Evolutionary conservation across 2,113 vertebrate genomes (phyloP).

Genomic region (Nycticryphes semicollaris): DNA sequence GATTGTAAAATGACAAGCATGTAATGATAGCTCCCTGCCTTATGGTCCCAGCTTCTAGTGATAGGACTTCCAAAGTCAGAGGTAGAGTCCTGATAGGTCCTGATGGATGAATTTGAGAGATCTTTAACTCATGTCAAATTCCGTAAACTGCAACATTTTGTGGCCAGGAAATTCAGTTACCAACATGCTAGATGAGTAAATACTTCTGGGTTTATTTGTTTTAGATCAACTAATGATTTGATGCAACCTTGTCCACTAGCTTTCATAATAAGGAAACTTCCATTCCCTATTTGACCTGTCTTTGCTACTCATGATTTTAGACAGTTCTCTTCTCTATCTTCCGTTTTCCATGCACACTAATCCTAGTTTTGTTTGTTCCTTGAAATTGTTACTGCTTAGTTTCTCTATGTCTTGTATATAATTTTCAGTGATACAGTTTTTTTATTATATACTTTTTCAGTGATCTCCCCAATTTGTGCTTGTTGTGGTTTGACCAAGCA

Average conservation of each 20-base stretch:
- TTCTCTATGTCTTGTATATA: not conserved
- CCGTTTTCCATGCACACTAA: not conserved
- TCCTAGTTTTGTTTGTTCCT: not conserved
- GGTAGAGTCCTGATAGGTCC: not conserved
- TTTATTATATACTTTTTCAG: not conserved
- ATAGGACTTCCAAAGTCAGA: not conserved
- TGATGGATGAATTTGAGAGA: not conserved
- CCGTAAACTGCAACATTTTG: not conserved
- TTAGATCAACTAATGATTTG: not conserved
- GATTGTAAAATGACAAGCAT: not conserved
- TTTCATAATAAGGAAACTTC: not conserved
- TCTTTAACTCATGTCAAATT: not conserved
- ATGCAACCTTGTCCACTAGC: not conserved
- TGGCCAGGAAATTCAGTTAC: not conserved
- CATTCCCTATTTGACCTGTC: not conserved
- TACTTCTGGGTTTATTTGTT: not conserved
- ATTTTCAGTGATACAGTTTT: not conserved
- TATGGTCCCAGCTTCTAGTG: not conserved
- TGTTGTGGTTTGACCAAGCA: not conserved
- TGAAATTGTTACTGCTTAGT: not conserved
- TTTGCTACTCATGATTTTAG: not conserved
- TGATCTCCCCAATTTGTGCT: not conserved
- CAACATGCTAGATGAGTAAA: not conserved
- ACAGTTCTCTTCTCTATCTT: not conserved
- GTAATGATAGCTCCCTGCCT: not conserved